Percentiles rank a stretch among this genome's conserved stretches.
These are phyloP conservation scores for Recurvirostra avosetta DNA, from an alignment of 2,113 vertebrate species.

Conservation along the genomic window DNA sequence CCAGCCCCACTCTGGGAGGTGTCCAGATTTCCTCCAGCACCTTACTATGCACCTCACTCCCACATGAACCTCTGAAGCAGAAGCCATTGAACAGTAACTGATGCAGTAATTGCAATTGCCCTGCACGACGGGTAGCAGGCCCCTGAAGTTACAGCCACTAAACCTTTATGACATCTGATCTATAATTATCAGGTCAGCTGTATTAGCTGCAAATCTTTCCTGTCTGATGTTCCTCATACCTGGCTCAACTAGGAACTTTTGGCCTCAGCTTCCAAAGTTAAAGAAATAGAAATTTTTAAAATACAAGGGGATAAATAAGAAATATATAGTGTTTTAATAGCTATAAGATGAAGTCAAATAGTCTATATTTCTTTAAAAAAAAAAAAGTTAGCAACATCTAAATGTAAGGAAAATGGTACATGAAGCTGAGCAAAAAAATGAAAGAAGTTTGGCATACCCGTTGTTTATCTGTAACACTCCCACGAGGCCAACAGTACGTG, in stretches of 20 bases:
- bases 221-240: not conserved
- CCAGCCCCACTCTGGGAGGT: not conserved
- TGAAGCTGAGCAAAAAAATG: not conserved
- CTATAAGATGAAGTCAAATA: not conserved
- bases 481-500: too few relatives aligned
- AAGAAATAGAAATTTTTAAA: not conserved
- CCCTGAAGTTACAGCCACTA: not conserved
- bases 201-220: not conserved
- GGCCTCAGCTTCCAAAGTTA: not conserved
- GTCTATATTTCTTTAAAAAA: not conserved
- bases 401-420: not conserved
- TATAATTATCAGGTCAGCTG: not conserved
- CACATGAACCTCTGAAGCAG: not conserved
- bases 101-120: too few relatives aligned
- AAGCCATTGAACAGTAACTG: not conserved
- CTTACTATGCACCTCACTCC: accelerated
- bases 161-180: not conserved
- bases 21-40: accelerated
- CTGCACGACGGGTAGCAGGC: not conserved
- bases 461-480: accelerated
- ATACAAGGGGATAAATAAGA: not conserved
- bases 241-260: not conserved
- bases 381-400: not conserved
- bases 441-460: too few relatives aligned
- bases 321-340: not conserved